Conservation (phyloP, 2,888 invertebrate genomes). For the Catocala fraxini region DNA sequence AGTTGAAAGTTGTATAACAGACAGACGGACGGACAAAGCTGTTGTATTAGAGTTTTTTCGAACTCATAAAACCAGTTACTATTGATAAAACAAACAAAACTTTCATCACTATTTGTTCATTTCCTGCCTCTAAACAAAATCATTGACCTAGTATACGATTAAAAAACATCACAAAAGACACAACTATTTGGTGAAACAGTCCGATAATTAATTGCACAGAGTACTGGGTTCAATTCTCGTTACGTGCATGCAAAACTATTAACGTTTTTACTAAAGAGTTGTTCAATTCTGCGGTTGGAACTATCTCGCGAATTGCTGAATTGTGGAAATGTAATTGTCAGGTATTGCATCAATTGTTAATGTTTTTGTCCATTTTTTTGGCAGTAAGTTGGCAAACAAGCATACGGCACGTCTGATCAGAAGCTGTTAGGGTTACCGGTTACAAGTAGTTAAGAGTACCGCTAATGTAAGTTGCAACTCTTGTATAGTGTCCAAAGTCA, state of each 20-base stretch:
- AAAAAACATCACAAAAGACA: slow-evolving; percentile 15
- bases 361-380: no score
- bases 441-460: no score
- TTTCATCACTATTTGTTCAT: slow-evolving; percentile 18
- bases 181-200: slow-evolving; percentile 25
- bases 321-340: slow-evolving; percentile 19
- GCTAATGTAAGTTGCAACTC: no score
- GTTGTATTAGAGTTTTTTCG: no score
- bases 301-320: slow-evolving; percentile 20
- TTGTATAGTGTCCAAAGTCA: no score
- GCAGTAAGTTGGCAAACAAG: no score
- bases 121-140: slow-evolving; percentile 15
- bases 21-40: no score
- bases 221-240: slow-evolving; percentile 22
- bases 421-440: no score
- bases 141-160: slow-evolving; percentile 11
- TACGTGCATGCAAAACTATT: slow-evolving; percentile 44
- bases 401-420: no score
- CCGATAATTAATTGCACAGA: slow-evolving; percentile 36
- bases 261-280: slow-evolving; percentile 36
- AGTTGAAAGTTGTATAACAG: no score
- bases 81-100: background rate
- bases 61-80: no score
- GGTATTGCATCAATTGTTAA: no score
- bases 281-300: slow-evolving; percentile 13